These are phyloP conservation scores for Temnothorax ravouxi DNA, from an alignment of 2,888 invertebrate genomes.

Conservation along the genomic window DNA sequence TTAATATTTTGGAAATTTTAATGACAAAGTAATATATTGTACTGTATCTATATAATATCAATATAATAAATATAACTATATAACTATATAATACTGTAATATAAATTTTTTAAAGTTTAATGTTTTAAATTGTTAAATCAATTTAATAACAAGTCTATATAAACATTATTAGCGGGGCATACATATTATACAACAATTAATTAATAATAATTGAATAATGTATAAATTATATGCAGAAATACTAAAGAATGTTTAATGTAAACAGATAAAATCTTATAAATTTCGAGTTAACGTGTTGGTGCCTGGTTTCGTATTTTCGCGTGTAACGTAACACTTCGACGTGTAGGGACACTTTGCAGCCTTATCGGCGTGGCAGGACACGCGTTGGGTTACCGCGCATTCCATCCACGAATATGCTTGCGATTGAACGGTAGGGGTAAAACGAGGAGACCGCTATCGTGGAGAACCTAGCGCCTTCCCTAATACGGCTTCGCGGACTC, in stretches of 20 bases:
- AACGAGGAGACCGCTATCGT: constrained; percentile 86
- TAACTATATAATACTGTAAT: background rate
- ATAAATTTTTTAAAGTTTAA: background rate
- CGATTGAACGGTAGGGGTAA: constrained; percentile 85
- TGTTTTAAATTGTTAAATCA: background rate
- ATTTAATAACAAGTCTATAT: background rate
- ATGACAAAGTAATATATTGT: background rate
- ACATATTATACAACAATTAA: background rate
- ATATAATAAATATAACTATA: too few relatives aligned
- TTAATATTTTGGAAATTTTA: background rate
- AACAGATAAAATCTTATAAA: background rate
- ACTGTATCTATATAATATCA: background rate
- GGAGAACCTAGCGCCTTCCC: constrained; percentile 84
- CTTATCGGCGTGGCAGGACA: background rate
- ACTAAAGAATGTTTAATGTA: background rate
- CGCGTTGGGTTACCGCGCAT: constrained; percentile 28
- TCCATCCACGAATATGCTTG: constrained; percentile 63
- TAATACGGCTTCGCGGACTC: constrained; percentile 84
- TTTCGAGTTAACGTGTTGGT: background rate
- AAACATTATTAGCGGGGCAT: background rate
- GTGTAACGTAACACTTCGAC: constrained; percentile 1
- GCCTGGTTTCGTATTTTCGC: background rate
- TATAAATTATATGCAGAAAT: background rate
- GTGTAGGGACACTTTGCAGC: background rate
- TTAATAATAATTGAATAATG: background rate